phyloP scores from a whole-genome alignment of 2,113 vertebrate genomes.

The Brachyistius frenatus region DNA sequence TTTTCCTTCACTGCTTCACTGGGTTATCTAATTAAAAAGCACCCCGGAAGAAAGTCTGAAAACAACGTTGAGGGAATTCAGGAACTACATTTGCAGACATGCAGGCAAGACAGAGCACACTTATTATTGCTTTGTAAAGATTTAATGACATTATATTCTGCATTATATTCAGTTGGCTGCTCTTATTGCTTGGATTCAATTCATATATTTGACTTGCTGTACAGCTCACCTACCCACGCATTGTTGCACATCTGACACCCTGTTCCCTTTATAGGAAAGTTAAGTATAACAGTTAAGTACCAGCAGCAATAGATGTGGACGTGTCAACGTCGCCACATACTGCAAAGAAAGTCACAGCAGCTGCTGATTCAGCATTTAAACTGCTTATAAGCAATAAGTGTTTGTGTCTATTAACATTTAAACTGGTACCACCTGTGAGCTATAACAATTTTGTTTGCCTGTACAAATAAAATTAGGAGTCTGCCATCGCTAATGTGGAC shows the following conservation, averaged over 20 bases:
- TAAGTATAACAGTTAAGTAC: too few relatives aligned
- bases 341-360: too few relatives aligned
- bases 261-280: too few relatives aligned
- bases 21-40: constrained; percentile 71
- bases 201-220: neutral
- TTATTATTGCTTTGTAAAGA: constrained; percentile 36
- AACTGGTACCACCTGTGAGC: neutral
- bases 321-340: too few relatives aligned
- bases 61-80: constrained; percentile 62
- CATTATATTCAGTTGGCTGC: neutral
- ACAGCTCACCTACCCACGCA: too few relatives aligned
- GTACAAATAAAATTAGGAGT: neutral
- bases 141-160: constrained; percentile 23
- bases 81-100: constrained; percentile 58
- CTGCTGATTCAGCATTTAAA: too few relatives aligned
- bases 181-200: neutral
- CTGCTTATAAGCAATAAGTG: neutral
- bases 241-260: too few relatives aligned
- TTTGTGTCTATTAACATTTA: neutral
- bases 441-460: neutral
- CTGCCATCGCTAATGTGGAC: neutral
- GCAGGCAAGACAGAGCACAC: constrained; percentile 32
- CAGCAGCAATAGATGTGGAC: neutral
- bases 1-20: constrained; percentile 52
- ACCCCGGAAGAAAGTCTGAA: constrained; percentile 60